Conservation (phyloP, 2,888 invertebrate genomes). For the Dugesia japonica region DNA sequence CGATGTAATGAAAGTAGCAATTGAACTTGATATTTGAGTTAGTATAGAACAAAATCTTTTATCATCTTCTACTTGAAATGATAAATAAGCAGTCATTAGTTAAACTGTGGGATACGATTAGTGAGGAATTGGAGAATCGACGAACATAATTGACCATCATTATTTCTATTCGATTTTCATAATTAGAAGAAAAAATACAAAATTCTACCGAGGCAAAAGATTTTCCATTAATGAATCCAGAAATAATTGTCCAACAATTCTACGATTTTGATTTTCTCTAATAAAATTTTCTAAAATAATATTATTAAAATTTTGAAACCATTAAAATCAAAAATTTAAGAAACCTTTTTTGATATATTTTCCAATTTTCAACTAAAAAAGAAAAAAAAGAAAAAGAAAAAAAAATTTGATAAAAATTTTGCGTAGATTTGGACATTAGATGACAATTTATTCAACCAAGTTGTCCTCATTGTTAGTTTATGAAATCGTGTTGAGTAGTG, state of each 20-base stretch:
- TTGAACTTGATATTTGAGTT: not conserved
- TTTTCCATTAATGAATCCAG: not conserved
- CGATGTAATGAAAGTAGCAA: not conserved
- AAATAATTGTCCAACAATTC: not conserved
- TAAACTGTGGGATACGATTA: not conserved
- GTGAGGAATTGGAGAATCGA: not conserved
- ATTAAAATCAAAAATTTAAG: too few relatives aligned
- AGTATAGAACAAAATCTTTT: constrained; percentile 1
- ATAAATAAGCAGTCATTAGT: not conserved
- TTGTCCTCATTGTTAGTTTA: too few relatives aligned
- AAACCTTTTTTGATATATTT: too few relatives aligned
- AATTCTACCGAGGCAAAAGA: not conserved
- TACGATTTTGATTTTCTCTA: too few relatives aligned
- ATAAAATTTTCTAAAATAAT: too few relatives aligned
- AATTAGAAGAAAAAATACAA: not conserved
- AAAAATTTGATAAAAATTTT: too few relatives aligned
- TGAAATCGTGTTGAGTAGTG: too few relatives aligned
- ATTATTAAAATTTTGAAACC: too few relatives aligned
- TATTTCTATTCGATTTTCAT: not conserved
- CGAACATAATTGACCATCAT: not conserved
- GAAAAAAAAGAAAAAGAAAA: too few relatives aligned
- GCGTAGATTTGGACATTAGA: too few relatives aligned
- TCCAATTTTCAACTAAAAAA: too few relatives aligned
- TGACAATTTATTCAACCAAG: too few relatives aligned
- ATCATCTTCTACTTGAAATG: not conserved